Conservation (phyloP, 2,797 vertebrate species). For the Stomatorhinus walkeri region DNA sequence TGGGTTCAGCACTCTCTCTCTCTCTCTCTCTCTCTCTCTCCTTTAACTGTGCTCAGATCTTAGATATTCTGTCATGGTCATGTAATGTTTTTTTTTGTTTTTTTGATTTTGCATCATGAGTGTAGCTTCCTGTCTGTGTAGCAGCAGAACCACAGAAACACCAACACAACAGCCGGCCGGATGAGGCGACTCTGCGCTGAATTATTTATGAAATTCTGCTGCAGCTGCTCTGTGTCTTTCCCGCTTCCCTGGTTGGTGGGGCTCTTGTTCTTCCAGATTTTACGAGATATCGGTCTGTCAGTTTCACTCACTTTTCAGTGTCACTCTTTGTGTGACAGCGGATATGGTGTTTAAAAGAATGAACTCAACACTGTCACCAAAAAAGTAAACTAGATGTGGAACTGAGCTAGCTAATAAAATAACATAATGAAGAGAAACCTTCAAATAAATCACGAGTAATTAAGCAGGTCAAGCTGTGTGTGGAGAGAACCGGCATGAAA, state of each 20-base stretch:
- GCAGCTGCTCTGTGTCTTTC: constrained; percentile 2
- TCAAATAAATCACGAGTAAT: not conserved
- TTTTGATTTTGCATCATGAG: not conserved
- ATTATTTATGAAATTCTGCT: not conserved
- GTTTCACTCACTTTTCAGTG: not conserved
- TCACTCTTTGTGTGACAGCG: not conserved
- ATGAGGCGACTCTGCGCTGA: not conserved
- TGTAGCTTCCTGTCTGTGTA: constrained; percentile 21
- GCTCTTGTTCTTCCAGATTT: not conserved
- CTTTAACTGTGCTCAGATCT: constrained; percentile 11
- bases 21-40: not conserved
- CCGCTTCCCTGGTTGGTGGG: not conserved
- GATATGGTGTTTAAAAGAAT: not conserved
- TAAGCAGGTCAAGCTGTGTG: not conserved
- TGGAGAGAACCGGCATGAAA: not conserved
- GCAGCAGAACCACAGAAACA: constrained; percentile 17
- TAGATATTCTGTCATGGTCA: constrained; percentile 21
- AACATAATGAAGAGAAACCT: not conserved
- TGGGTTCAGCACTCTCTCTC: not conserved
- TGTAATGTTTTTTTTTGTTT: constrained; percentile 18
- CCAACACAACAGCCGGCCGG: not conserved
- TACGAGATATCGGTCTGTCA: not conserved
- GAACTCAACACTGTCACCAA: not conserved
- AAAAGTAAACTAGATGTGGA: not conserved
- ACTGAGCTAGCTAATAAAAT: not conserved